phyloP scores from a whole-genome alignment of 2,888 invertebrate genomes.

The Noctua fimbriata region DNA sequence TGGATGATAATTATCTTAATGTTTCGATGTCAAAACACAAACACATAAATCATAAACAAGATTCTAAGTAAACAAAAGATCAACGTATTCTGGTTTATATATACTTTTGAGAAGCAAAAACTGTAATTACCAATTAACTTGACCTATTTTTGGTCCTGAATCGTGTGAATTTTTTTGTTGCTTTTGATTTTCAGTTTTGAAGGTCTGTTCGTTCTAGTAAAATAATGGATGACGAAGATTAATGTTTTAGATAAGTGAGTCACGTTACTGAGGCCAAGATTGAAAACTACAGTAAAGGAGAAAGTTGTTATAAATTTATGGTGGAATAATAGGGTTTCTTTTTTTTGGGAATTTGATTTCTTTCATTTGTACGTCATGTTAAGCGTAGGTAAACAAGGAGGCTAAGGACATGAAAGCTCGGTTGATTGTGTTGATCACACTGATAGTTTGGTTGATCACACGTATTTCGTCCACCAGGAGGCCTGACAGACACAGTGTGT shows the following conservation, averaged over 20 bases:
- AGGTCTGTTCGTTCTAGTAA: neutral
- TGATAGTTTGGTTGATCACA: too few relatives aligned
- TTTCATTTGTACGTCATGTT: too few relatives aligned
- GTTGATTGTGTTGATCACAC: too few relatives aligned
- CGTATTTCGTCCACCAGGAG: neutral
- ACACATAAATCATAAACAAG: slow-evolving; percentile 48
- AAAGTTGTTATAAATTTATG: neutral
- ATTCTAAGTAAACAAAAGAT: slow-evolving; percentile 45
- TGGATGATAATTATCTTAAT: slow-evolving; percentile 42
- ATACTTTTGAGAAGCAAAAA: slow-evolving; percentile 5
- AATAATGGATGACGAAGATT: slow-evolving; percentile 8
- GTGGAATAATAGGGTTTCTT: neutral
- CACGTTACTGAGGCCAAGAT: neutral
- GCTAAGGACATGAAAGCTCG: too few relatives aligned
- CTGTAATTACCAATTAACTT: neutral
- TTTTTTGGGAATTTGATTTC: neutral
- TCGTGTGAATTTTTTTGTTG: slow-evolving; percentile 10
- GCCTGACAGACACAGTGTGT: neutral
- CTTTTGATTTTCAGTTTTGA: slow-evolving; percentile 6
- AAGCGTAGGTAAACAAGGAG: too few relatives aligned
- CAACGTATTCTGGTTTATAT: slow-evolving; percentile 28
- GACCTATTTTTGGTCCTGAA: slow-evolving; percentile 38
- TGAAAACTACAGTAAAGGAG: neutral
- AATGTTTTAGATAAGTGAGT: neutral
- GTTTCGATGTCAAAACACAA: slow-evolving; percentile 43